A percentile compares a stretch with the other conserved stretches of the same genome.
Evolutionary conservation across 23 tunicate species (phyloP).

Genomic region (Styela clava): DNA sequence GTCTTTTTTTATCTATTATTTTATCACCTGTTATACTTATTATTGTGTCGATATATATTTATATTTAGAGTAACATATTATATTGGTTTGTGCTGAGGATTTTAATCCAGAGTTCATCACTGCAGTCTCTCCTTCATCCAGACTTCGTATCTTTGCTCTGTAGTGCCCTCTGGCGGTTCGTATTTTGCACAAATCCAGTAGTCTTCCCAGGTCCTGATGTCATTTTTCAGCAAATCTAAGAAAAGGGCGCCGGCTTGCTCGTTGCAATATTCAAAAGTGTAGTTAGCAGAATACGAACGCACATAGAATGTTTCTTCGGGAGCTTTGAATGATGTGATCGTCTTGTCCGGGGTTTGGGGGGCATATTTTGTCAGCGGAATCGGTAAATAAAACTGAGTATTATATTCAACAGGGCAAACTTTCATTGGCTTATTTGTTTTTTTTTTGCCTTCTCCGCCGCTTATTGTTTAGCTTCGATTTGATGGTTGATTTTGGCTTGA

Average conservation of each 20-base stretch:
- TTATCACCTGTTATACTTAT: no score
- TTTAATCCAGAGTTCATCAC: no score
- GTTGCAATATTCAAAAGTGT: not conserved
- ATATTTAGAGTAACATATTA: no score
- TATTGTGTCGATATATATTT: no score
- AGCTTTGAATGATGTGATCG: not conserved
- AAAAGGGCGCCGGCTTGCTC: not conserved
- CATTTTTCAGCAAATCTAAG: not conserved
- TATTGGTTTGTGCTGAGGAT: no score
- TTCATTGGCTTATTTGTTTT: not conserved
- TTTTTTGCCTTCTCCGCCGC: not conserved
- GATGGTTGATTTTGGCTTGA: not conserved
- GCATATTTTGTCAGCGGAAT: not conserved
- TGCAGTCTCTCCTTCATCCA: no score
- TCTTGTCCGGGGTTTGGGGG: not conserved
- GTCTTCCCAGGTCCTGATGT: not conserved
- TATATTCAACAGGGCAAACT: not conserved
- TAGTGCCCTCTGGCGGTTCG: not conserved
- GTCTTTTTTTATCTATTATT: no score
- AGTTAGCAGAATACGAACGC: not conserved
- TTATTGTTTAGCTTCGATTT: not conserved
- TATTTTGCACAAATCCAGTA: not conserved
- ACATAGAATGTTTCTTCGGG: not conserved
- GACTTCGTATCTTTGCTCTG: no score
- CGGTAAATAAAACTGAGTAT: slow-evolving; percentile 7